Base-by-base conservation (phyloP, 2,113 vertebrate genomes). In the Aspidoscelis tigris region DNA sequence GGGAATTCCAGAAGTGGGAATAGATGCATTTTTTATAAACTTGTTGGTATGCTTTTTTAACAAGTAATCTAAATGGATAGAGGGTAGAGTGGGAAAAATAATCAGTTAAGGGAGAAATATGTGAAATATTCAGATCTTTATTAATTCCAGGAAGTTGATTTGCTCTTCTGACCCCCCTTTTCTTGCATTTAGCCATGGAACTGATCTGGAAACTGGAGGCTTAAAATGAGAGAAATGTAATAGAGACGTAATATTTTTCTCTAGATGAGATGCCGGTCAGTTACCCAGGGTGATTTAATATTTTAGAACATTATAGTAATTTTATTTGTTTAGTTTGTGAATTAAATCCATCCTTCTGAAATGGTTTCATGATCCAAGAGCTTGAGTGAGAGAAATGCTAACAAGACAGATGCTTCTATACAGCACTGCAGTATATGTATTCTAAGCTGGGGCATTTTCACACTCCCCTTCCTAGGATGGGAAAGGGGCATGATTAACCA, bases 211-310 rank as follows among this genome's bases (percentile, higher is more conserved):
- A 69, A 10, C 7, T 80, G 58, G 78, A 73, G 76, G 72, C 90
- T 81, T 61, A 84, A 78, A 76, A 43, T 65, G 41, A 41, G 7
- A 12, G 44, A 33, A 77, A 81, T 87, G 81, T 86, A 82, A 77
- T 80, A 71, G 86, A 84, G 86, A 50, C 88, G 83, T 87, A 86
- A 84, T 55, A 53, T 10, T 90, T 91, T 74, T 84, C 82, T 88
- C 86, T 76, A 79, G 85, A 83, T 83, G 89, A 81, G 90, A 64
- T n/a, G 43, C 26, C 41, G 78, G 61, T 84, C 0, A 1, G 50
- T 87, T 87, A 91, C 80, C 75, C 78, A 1, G 68, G 58, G 58
- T 61, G 58, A 61, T 84, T 66, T 33, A 39, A 74, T 50, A 88
- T 70, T 74, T 18, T 77, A 87, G 26, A 0, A 43, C 70, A 0